Evolutionary conservation across 2,113 vertebrate genomes (phyloP).

Genomic region (Paedocypris sp.): DNA sequence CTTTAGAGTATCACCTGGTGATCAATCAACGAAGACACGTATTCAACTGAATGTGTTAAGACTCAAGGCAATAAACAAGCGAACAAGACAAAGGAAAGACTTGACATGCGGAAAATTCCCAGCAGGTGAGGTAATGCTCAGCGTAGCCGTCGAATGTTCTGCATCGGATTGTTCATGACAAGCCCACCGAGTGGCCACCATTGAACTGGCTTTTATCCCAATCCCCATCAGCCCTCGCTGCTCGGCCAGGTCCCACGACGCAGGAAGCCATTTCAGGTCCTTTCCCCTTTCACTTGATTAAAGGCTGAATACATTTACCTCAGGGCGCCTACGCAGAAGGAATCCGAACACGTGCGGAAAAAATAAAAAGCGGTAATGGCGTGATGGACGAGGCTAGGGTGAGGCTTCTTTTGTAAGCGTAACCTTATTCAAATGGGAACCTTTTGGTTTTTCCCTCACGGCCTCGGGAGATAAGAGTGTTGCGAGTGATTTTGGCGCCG

Average conservation of each 20-base stretch:
- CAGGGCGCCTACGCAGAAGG: slow-evolving; percentile 26
- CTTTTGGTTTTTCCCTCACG: slow-evolving; percentile 6
- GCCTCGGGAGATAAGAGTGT: slow-evolving; percentile 29
- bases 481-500: slow-evolving; percentile 7
- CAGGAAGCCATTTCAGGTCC: slow-evolving; percentile 30
- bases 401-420: slow-evolving; percentile 28
- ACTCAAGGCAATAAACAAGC: too few species aligned
- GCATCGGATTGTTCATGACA: slow-evolving; percentile 9
- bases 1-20: too few species aligned
- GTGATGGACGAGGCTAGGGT: slow-evolving; percentile 59
- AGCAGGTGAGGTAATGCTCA: slow-evolving; percentile 18
- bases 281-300: slow-evolving; percentile 36
- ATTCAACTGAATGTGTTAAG: too few species aligned
- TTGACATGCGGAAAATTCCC: slow-evolving; percentile 20
- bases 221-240: slow-evolving; percentile 22
- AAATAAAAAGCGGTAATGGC: slow-evolving; percentile 51
- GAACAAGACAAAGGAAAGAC: not conserved
- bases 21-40: too few species aligned
- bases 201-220: slow-evolving; percentile 29
- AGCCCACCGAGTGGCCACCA: slow-evolving; percentile 13
- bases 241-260: slow-evolving; percentile 24
- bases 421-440: not conserved
- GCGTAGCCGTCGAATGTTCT: not conserved
- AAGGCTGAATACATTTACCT: slow-evolving; percentile 38
- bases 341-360: slow-evolving; percentile 34